Percentiles rank a stretch among this genome's conserved stretches.
phyloP scores from a whole-genome alignment of 2,797 vertebrate genomes.

The Luscinia megarhynchos region DNA sequence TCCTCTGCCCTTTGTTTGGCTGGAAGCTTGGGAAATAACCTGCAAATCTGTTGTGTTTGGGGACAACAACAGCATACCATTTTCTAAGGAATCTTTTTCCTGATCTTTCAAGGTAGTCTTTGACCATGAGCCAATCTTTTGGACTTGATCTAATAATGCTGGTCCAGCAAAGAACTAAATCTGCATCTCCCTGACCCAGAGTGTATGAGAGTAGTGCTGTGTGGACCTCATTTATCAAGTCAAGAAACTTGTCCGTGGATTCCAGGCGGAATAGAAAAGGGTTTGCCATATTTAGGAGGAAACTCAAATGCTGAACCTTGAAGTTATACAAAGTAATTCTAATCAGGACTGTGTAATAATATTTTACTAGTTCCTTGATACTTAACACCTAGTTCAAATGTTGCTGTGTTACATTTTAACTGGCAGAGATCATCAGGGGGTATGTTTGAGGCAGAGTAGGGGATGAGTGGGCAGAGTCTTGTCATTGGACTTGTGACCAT shows the following conservation, averaged over 20 bases:
- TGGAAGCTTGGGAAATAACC: neutral
- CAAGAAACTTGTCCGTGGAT: neutral
- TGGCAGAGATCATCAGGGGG: neutral
- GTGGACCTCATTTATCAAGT: neutral
- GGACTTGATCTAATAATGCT: neutral
- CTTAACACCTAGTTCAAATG: neutral
- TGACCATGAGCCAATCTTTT: neutral
- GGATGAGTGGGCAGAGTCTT: neutral
- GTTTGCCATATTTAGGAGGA: neutral
- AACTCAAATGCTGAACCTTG: neutral
- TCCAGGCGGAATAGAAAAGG: neutral
- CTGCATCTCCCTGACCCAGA: neutral
- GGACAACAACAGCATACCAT: neutral
- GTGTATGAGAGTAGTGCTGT: neutral
- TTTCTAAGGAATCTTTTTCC: conserved; percentile 38
- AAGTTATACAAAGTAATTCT: neutral
- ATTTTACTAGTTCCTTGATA: neutral
- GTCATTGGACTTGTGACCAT: neutral
- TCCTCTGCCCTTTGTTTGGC: neutral
- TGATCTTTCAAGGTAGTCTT: conserved; percentile 41
- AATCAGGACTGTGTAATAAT: neutral
- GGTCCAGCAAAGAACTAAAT: neutral
- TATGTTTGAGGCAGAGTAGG: neutral
- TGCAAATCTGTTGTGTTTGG: conserved; percentile 26
- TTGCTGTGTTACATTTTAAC: neutral